phyloP scores from a whole-genome alignment of 2,797 vertebrate species.

The Presbytis comata region DNA sequence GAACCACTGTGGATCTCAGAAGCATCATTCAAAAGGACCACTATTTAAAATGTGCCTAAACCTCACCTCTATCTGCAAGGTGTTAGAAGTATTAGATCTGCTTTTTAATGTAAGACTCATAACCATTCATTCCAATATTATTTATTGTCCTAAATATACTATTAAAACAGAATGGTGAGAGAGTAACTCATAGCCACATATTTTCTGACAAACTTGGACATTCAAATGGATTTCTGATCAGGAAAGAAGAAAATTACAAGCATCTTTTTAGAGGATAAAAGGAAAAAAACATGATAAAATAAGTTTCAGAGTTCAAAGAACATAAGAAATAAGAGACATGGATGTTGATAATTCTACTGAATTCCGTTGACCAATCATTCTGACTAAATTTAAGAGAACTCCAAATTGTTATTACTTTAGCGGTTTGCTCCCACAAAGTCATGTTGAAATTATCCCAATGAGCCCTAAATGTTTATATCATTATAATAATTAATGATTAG shows the following conservation, averaged over 20 bases:
- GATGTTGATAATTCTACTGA: background rate
- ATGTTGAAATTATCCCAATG: background rate
- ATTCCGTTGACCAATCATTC: background rate
- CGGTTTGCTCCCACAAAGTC: background rate
- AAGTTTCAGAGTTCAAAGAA: background rate
- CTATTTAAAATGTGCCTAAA: background rate
- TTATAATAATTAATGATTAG: background rate
- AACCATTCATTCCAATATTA: background rate
- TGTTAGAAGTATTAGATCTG: background rate
- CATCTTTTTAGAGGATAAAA: background rate
- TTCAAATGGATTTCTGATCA: background rate
- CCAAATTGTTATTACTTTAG: background rate
- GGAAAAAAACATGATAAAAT: background rate
- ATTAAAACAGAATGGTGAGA: background rate
- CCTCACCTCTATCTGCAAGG: background rate
- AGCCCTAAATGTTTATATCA: background rate
- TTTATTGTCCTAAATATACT: background rate
- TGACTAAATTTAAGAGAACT: background rate
- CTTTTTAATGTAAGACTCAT: background rate
- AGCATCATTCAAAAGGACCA: background rate
- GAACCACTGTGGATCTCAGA: background rate
- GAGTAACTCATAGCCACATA: rapidly evolving
- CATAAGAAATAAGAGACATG: rapidly evolving
- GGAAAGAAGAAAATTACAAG: background rate
- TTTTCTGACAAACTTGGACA: background rate